Base-by-base conservation (phyloP, 1,140 invertebrate species). In the Plectrocnemia conspersa region DNA sequence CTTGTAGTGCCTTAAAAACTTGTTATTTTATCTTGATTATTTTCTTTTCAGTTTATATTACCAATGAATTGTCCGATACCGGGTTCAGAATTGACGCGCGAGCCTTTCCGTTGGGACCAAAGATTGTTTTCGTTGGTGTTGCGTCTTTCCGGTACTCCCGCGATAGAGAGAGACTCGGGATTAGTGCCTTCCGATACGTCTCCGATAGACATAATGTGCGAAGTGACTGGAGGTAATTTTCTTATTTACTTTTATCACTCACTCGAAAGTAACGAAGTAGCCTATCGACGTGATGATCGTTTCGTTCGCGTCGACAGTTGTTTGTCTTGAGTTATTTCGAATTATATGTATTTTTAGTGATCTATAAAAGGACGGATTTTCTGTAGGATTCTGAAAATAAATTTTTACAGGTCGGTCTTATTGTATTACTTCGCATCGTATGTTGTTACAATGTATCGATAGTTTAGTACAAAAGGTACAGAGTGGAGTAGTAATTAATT, bases 31-130 rank as follows among this genome's bases (percentile, higher is more conserved):
- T 24, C n/a, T 16, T 13, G 6, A 32, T 18, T 47, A 5, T 40
- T 29, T 35, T 41, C n/a, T 40, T 67, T 52, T 47, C 64, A 97
- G 87, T 84, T 97, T 61, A 95, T 92, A 67, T 71, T 97, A 52
- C 92, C 93, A 10, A 91, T 97, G 85, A 87, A 91, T 67, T 88
- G 87, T 53, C 87, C 86, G 9, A 91, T 97, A 64, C 92, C 93
- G 42, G 97, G 97, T 10, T 91, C 89, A 10, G 97, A 99, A 73
- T 78, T 99, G 63, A 98, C 96, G 6, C 84, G 94, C 61, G 97
- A 99, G 72, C 94, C 95, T 19, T 99, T 97, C 67, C 82, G 97
- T 58, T 99, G 97, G 97, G 97, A 99, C 75, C 97, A 99, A 75
- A 78, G 96, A 54, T 77, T 99, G 18, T 99, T 98, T 77, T 91